These are phyloP conservation scores for Drosophila gaucha DNA, from an alignment of 2,888 invertebrate genomes.

Conservation along the genomic window DNA sequence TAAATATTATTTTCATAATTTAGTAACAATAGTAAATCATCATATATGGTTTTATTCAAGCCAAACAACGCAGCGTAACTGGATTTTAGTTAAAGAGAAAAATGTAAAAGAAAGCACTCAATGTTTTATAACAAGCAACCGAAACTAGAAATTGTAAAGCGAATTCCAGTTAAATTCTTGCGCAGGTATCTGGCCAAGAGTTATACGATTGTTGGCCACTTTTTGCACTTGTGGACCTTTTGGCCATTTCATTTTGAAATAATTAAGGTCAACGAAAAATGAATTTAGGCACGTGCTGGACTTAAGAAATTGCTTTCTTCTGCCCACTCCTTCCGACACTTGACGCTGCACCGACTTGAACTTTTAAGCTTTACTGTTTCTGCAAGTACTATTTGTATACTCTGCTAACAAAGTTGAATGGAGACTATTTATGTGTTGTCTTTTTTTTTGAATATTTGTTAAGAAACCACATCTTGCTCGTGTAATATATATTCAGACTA, in stretches of 20 bases:
- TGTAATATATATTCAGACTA: too few species aligned
- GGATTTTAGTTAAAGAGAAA: constrained; percentile 1
- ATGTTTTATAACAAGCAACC: constrained; percentile 3
- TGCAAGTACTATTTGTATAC: constrained; percentile 8
- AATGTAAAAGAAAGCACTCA: constrained; percentile 16
- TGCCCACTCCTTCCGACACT: constrained; percentile 29
- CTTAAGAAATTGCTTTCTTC: constrained; percentile 68
- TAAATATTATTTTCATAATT: too few species aligned
- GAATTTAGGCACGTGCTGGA: constrained; percentile 72
- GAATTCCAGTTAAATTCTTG: constrained; percentile 25
- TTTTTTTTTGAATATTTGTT: background rate
- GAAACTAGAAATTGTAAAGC: background rate
- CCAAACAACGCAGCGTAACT: background rate
- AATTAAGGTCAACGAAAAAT: constrained; percentile 62
- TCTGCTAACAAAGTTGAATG: background rate
- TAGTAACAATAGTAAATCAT: too few species aligned
- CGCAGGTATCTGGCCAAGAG: constrained; percentile 30
- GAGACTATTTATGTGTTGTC: background rate
- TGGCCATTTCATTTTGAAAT: constrained; percentile 60
- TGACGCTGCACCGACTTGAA: constrained; percentile 37
- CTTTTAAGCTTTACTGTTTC: constrained; percentile 45
- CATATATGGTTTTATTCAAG: background rate
- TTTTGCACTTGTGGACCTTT: constrained; percentile 44
- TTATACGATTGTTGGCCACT: constrained; percentile 46
- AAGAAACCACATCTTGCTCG: too few species aligned